Evolutionary conservation across 64 coral and sea anemone genomes (phyloP).

Genomic region (Pachyseris speciosa): DNA sequence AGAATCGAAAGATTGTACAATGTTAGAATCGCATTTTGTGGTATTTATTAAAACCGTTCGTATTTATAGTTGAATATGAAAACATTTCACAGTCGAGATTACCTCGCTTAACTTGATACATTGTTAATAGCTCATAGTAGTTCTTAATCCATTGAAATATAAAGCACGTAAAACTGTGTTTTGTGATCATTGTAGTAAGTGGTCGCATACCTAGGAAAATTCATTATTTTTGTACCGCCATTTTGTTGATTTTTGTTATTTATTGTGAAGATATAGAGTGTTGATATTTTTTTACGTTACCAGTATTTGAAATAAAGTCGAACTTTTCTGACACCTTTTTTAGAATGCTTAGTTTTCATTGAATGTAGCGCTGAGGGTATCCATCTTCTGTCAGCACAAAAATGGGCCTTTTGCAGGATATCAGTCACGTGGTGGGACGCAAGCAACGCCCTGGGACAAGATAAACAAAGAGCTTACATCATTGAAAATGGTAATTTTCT

Average conservation of each 20-base stretch:
- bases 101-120: neutral
- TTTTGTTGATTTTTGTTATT: neutral
- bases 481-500: too few relatives aligned
- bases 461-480: too few relatives aligned
- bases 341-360: too few relatives aligned
- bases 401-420: too few relatives aligned
- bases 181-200: neutral
- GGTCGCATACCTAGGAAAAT: neutral
- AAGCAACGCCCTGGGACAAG: too few relatives aligned
- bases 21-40: neutral
- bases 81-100: neutral
- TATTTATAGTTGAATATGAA: constrained; percentile 27
- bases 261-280: neutral
- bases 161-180: neutral
- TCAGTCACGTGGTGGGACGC: too few relatives aligned
- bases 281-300: neutral
- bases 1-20: neutral
- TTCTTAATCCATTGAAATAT: neutral
- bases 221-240: neutral
- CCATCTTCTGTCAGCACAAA: too few relatives aligned
- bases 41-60: constrained; percentile 24
- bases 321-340: neutral
- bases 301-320: neutral
- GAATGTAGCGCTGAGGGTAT: too few relatives aligned
- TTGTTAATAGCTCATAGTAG: neutral